Evolutionary conservation across 2,113 vertebrate species (phyloP), one percentile per base, ranked within the genome.

Genomic region (Prunella fulvescens): DNA sequence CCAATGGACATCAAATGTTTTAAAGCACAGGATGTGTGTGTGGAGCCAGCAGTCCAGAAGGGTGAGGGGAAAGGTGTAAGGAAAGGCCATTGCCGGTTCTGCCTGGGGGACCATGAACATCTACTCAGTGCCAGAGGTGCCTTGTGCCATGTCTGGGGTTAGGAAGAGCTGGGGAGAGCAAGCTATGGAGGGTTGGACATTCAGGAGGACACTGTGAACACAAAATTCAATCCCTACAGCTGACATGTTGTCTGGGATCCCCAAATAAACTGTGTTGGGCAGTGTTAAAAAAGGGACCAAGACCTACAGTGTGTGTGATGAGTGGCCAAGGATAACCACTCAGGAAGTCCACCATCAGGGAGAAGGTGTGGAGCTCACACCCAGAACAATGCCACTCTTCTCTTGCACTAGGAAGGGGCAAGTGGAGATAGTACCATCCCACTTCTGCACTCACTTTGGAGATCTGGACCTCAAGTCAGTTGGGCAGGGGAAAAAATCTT

Each of bases 341-440:
- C 12, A 53, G 25, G 66, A 40, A 79, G 0, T 3, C 13, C 1
- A 1, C 0, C 1, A 15, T 4, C 3, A 4, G 29, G 7, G 33
- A 22, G 8, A 11, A 2, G 2, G 24, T 2, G 0, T 13, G 5
- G 57, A 62, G 10, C 28, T 87, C 0, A 0, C 11, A 29, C 5
- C 37, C 29, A 54, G 39, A n/a, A 22, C 39, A 31, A 39, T 1
- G 0, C 10, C 3, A 4, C 10, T 22, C 7, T 65, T 57, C 73
- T n/a, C 51, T 82, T 79, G 16, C 53, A 26, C 0, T 6, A 33
- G 22, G 26, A 71, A 44, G 37, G 37, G 56, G 19, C 5, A 35
- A 47, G 44, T 0, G 3, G 23, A 71, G 33, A n/a, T 5, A 61
- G 31, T 7, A 19, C 31, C 20, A 65, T 33, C 6, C 6, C 17